Percentiles rank a stretch among this genome's conserved stretches.
Evolutionary conservation across 2,797 vertebrate genomes (phyloP).

Genomic region (Gallinago solitaria): DNA sequence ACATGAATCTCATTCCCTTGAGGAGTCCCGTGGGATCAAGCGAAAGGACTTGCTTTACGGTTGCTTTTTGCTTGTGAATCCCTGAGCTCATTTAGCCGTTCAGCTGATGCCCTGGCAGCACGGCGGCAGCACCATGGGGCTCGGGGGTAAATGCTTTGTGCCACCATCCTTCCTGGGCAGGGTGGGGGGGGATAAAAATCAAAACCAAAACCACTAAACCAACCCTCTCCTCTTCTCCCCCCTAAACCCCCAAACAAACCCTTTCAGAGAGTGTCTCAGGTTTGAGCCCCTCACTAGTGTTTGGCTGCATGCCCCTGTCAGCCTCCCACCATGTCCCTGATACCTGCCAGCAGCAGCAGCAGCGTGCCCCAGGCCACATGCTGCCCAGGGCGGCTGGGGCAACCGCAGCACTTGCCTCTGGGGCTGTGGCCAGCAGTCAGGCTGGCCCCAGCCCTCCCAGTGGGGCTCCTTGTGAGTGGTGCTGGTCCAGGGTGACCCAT

Average conservation of each 20-base stretch:
- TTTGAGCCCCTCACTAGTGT: not conserved
- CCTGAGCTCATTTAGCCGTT: constrained; percentile 1
- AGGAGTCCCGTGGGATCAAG: not conserved
- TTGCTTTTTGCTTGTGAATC: not conserved
- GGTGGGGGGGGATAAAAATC: not conserved
- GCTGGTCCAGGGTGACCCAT: not conserved
- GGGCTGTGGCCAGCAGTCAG: not conserved
- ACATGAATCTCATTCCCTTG: not conserved
- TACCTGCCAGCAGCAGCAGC: not conserved
- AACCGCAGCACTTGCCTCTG: not conserved
- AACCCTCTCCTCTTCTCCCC: too few species aligned
- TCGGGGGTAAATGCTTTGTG: not conserved
- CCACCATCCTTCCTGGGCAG: not conserved
- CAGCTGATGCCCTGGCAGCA: not conserved
- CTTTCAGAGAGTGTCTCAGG: not conserved
- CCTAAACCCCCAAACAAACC: not conserved
- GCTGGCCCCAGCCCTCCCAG: not conserved
- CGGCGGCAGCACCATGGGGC: rapidly evolving
- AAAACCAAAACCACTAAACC: not conserved
- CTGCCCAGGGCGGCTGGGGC: rapidly evolving
- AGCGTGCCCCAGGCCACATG: rapidly evolving
- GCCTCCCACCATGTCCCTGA: not conserved
- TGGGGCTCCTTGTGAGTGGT: rapidly evolving
- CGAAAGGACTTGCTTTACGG: not conserved
- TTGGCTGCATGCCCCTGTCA: not conserved